Evolutionary conservation across 2,113 vertebrate species (phyloP).

Genomic region (Cynopterus brachyotis): DNA sequence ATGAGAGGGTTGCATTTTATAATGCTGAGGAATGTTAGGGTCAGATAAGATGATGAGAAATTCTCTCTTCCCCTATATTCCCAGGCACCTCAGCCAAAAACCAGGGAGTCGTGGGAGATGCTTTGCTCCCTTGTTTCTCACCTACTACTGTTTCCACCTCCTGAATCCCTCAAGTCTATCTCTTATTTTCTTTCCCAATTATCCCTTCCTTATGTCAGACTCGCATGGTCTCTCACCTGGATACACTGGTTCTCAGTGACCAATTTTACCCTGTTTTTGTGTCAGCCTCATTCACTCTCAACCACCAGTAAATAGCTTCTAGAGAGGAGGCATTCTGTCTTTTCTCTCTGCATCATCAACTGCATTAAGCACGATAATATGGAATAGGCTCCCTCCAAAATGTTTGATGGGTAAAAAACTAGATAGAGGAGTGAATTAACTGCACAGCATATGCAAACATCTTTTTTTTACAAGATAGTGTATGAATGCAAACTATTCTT

Average conservation of each 20-base stretch:
- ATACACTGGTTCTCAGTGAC: neutral
- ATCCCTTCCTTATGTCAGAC: neutral
- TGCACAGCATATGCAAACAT: neutral
- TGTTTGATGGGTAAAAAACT: neutral
- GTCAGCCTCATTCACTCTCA: neutral
- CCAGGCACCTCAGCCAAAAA: neutral
- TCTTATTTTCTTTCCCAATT: neutral
- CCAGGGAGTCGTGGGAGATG: neutral
- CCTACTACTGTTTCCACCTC: neutral
- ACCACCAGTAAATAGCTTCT: neutral
- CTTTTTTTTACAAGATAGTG: neutral
- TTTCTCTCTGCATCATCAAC: neutral
- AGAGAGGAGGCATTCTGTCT: neutral
- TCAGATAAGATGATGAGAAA: slow-evolving; percentile 7
- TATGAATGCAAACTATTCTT: neutral
- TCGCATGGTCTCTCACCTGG: neutral
- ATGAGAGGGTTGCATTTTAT: neutral
- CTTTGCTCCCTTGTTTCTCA: neutral
- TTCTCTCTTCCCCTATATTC: neutral
- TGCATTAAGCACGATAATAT: neutral
- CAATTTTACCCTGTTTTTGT: neutral
- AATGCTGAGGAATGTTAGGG: neutral
- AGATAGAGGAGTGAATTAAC: neutral
- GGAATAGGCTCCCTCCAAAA: neutral
- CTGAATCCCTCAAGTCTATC: neutral